Evolutionary conservation across 2,888 invertebrate genomes (phyloP), one percentile per base, ranked within the genome.

Genomic region (Beris morrisii): DNA sequence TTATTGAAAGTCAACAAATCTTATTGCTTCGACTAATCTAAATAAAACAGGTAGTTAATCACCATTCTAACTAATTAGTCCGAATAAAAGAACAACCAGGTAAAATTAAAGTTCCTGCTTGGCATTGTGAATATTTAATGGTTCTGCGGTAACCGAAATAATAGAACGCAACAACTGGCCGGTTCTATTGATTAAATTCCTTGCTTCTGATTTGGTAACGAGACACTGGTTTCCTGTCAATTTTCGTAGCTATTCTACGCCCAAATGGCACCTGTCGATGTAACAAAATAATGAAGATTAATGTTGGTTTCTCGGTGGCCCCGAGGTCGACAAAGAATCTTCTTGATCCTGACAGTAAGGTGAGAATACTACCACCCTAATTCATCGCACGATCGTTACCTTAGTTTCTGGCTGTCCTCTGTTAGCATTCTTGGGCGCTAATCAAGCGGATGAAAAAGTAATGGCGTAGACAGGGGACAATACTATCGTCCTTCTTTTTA

Each of bases 211-310:
- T 59, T 6, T 52, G 38, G 38, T 46, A 59, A 46, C 32, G 13
- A 48, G 46, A 61, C 50, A 52, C 61, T 32, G 50, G 38, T 61
- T 61, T 22, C 22, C 50, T 61, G 52, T 50, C 61, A 61, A 61
- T 61, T 61, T 50, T 61, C 61, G 52, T 32, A 61, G 61, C 52
- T 22, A 50, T 61, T 61, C 48, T 61, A 38, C 61, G 38, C 61
- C 46, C 61, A 61, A 61, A 50, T 61, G 61, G 61, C 61, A 61
- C 52, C 61, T 61, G 61, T 61, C 61, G 50, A 52, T 61, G 61
- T 61, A 38, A 52, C 61, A 22, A 52, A 52, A 61, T 61, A 61
- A 61, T 61, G 61, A 61, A 61, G 61, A 61, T 61, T 61, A 61
- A 61, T 61, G 52, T 43, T 38, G 4, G 52, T 28, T 7, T 38